Percentiles rank a stretch among this genome's conserved stretches.
Evolutionary conservation across 2,113 vertebrate genomes (phyloP).

Genomic region (Neolamprologus longior): DNA sequence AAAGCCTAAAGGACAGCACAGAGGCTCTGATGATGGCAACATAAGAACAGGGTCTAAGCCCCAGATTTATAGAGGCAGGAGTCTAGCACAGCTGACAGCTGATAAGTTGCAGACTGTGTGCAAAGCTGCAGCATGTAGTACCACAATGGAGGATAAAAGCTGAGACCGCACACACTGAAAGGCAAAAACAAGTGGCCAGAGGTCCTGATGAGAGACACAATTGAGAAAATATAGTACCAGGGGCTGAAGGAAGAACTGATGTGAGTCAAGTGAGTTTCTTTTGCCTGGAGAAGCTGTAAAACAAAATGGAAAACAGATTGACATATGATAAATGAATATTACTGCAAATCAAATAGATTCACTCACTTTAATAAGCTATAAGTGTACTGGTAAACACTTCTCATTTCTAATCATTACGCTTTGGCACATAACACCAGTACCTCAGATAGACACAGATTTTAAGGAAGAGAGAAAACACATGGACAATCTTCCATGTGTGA

Average conservation of each 20-base stretch:
- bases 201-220: neutral
- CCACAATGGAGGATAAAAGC: neutral
- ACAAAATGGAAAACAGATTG: neutral
- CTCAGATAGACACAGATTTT: neutral
- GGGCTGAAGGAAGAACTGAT: neutral
- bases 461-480: neutral
- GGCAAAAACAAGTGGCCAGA: neutral
- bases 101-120: neutral
- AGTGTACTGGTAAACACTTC: neutral
- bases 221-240: neutral
- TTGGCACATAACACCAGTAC: conserved; percentile 39
- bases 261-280: neutral
- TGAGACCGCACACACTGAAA: neutral
- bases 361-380: neutral
- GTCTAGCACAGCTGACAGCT: neutral
- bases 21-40: neutral
- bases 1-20: neutral
- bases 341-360: neutral
- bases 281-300: neutral
- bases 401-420: neutral
- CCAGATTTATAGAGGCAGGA: neutral
- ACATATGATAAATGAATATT: neutral
- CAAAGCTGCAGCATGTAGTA: neutral
- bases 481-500: neutral
- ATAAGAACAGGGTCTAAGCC: neutral